These are phyloP conservation scores for Eueremaeus valkanovi DNA, from an alignment of 2,888 invertebrate genomes.

Conservation along the genomic window DNA sequence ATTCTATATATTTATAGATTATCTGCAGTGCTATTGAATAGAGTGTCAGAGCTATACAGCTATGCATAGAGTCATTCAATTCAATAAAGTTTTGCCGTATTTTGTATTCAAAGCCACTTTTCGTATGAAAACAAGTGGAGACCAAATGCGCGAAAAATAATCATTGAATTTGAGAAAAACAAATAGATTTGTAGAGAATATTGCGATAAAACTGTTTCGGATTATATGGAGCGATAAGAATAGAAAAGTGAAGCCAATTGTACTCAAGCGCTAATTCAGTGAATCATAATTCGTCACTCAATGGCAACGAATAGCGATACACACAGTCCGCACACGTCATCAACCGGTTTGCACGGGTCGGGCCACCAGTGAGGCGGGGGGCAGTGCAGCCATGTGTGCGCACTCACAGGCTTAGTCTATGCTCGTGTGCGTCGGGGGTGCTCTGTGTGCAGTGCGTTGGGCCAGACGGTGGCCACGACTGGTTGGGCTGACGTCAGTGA, in stretches of 20 bases:
- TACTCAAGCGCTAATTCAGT: background rate
- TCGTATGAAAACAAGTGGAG: background rate
- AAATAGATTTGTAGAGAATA: background rate
- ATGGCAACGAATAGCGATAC: background rate
- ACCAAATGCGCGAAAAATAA: background rate
- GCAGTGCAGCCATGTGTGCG: too few relatives aligned
- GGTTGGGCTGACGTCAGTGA: background rate
- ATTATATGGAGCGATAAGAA: background rate
- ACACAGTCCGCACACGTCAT: background rate
- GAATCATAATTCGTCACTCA: background rate
- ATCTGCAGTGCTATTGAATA: too few relatives aligned
- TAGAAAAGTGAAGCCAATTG: background rate
- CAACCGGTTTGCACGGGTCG: background rate
- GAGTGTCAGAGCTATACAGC: too few relatives aligned
- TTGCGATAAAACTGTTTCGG: background rate
- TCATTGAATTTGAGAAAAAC: too few relatives aligned
- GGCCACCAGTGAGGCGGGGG: background rate
- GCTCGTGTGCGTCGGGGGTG: too few relatives aligned
- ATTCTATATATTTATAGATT: too few relatives aligned
- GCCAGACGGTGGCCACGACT: background rate
- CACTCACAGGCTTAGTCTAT: too few relatives aligned
- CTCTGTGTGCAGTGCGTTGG: background rate
- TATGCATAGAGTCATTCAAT: too few relatives aligned
- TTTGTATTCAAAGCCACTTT: constrained; percentile 5
- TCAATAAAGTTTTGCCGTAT: background rate